Evolutionary conservation across 2,888 invertebrate species (phyloP).

Genomic region (Hartigia nigra): DNA sequence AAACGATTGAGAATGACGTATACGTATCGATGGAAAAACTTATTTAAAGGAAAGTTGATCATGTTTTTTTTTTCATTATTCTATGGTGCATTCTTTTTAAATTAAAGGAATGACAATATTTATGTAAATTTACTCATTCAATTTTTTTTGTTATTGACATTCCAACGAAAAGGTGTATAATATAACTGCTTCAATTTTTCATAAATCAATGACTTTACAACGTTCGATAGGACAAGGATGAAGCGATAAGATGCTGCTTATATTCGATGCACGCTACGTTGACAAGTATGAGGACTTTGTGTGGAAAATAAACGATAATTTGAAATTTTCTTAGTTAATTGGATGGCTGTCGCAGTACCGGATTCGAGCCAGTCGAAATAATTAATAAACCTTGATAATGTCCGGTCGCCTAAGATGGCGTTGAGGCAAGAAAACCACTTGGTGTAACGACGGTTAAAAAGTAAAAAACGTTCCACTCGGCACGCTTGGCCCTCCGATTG

Average conservation of each 20-base stretch:
- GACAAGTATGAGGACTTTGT: neutral
- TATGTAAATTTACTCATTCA: neutral
- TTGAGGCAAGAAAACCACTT: constrained; percentile 57
- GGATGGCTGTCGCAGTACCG: neutral
- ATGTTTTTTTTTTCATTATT: neutral
- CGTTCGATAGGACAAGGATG: neutral
- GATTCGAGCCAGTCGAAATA: neutral
- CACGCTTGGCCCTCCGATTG: constrained; percentile 47
- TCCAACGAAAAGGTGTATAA: neutral
- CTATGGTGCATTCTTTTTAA: neutral
- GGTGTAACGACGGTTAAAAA: constrained; percentile 52
- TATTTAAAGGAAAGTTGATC: neutral
- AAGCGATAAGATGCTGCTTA: neutral
- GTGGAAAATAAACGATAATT: neutral
- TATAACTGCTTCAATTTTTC: neutral
- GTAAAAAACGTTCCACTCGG: constrained; percentile 31
- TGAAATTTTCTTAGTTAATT: neutral
- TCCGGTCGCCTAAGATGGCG: constrained; percentile 58
- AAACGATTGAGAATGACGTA: neutral
- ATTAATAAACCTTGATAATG: constrained; percentile 40
- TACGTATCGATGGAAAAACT: neutral
- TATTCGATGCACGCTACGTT: neutral
- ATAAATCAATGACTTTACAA: neutral
- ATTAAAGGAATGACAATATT: neutral
- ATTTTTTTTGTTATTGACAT: neutral